Evolutionary conservation across 2,113 vertebrate species (phyloP), one percentile per base, ranked within the genome.

Genomic region (Drymodes brunneopygia): DNA sequence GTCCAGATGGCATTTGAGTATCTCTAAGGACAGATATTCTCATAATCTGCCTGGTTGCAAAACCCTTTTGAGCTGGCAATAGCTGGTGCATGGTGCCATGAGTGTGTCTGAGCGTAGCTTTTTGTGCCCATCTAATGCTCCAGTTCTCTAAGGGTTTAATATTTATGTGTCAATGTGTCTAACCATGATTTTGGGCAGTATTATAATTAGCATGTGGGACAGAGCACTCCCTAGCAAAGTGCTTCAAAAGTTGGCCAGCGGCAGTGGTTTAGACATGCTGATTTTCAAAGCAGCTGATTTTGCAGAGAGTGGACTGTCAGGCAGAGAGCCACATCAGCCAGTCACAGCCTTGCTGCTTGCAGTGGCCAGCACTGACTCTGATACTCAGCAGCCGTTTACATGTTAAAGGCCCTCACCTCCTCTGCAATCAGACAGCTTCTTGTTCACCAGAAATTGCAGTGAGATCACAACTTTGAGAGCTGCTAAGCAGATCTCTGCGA

Each of bases 21-120:
- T 53, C 60, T 57, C n/a, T 53, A 56, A 60, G 28, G 21, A 36
- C 48, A 27, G 60, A 69, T 23, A 33, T 23, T 77, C 35, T 69
- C 22, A 27, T 45, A 6, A 2, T 60, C n/a, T 91, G 21, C 40
- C 57, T 80, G 58, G 10, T 4, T 67, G 33, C 50, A 89, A 83
- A 86, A 38, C 8, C 3, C 15, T 45, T 74, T 29, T 69, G 27
- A 65, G n/a, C 31, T 48, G 21, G n/a, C 28, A 10, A 1, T 40
- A 45, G 31, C 0, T 1, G 16, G 18, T 54, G 8, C 9, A 6
- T 6, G 27, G 40, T 60, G 50, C 35, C 29, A 8, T 2, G 10
- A 28, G 4, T 35, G 14, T 45, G 11, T 45, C 31, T 60, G 45
- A 66, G 28, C 33, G 15, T 7, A 19, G 15, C 8, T 3, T 53